Evolutionary conservation across 2,797 vertebrate species (phyloP), one percentile per base, ranked within the genome.

Genomic region (Fistularia commersonii): DNA sequence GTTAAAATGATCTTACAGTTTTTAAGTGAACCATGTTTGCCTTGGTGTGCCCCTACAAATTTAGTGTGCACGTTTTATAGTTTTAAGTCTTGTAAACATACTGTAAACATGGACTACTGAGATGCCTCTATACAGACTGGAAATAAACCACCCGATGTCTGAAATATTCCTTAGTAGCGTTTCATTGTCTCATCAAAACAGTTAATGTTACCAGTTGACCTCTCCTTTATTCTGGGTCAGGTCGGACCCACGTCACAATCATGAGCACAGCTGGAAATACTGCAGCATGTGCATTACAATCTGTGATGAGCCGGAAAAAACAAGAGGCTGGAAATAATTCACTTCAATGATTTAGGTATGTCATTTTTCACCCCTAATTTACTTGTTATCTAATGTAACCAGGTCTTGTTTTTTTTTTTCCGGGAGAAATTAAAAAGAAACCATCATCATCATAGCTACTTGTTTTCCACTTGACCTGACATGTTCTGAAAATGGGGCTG

Each of bases 401-500:
- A 38, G 55, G 12, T 6, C 38, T 51, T 66, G 48, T 61, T 69
- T 55, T 8, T 57, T 66, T 69, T 64, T 49, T 57, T 67, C 51
- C 36, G 38, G 61, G 2, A 38, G 46, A 73, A 72, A 73, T 81
- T 62, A 64, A 77, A 63, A 67, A 58, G 33, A 47, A 23, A 2
- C 23, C 41, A 40, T 58, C 45, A 72, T 77, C 57, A 82, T 78
- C 60, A 74, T 56, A 12, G 35, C 71, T 71, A 66, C 79, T 83
- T 84, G 67, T 80, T 85, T 82, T 77, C 75, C 72, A 73, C 79
- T 87, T 85, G 85, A 88, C 83, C 80, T 85, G 86, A 82, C 82
- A 84, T 88, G 69, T 81, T 64, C 72, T 71, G 54, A 77, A 83
- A 84, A 80, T 77, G 54, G 66, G 68, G 61, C 64, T 80, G 78